Percentiles rank a stretch among this genome's conserved stretches.
Evolutionary conservation across 92 coral and sea anemone species (phyloP).

Genomic region (Siderastrea radians): DNA sequence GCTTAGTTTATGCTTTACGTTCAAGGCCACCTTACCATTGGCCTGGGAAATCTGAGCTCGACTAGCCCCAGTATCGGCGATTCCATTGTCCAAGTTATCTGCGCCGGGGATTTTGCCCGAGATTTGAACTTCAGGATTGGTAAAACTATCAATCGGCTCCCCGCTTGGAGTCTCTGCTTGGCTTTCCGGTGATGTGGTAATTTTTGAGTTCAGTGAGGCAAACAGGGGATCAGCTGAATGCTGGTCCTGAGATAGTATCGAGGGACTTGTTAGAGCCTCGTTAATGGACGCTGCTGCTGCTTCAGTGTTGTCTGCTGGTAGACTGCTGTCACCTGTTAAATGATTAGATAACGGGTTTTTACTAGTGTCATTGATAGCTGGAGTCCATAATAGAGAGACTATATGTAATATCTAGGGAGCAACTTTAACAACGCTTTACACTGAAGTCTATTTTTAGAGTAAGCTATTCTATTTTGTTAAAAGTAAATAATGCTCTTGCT

Average conservation of each 20-base stretch:
- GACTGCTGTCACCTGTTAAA: background rate
- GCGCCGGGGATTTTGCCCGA: constrained; percentile 80
- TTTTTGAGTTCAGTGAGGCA: constrained; percentile 64
- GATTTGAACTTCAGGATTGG: constrained; percentile 63
- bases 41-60: constrained; percentile 23
- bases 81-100: constrained; percentile 11
- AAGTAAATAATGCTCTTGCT: background rate
- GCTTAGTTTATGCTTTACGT: background rate
- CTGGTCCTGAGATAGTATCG: constrained; percentile 47
- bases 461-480: background rate
- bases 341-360: background rate
- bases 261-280: constrained; percentile 62
- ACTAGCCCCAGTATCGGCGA: constrained; percentile 16
- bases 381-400: background rate
- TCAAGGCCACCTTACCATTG: constrained; percentile 2
- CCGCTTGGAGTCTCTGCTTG: constrained; percentile 23
- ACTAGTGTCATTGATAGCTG: background rate
- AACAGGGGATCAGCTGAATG: constrained; percentile 68
- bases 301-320: constrained; percentile 22
- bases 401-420: no score
- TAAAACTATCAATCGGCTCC: constrained; percentile 31
- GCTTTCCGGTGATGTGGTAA: constrained; percentile 44
- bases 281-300: constrained; percentile 45
- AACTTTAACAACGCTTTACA: background rate
- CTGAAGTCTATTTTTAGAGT: background rate